Evolutionary conservation across 2,113 vertebrate genomes (phyloP), one percentile per base, ranked within the genome.

Genomic region (Microtus montanus): DNA sequence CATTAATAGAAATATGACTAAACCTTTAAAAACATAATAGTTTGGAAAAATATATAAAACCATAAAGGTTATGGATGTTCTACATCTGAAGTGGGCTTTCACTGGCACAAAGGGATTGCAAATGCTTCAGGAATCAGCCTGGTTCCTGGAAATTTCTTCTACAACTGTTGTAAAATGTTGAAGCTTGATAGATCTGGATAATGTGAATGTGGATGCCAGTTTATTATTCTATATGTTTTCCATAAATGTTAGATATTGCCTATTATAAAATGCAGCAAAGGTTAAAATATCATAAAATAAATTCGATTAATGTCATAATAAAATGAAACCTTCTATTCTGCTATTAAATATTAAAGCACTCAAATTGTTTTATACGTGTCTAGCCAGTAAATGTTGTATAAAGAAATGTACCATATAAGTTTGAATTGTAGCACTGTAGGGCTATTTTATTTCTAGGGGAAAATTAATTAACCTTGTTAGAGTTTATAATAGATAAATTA

Each of bases 311-410:
- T 91, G 71, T 68, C 28, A 89, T 35, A 96, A 84, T 93, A 91
- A 83, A 93, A 95, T 9, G 22, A 19, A 68, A 83, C 28, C 0
- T 4, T 92, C 15, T 89, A 83, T 95, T 91, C 82, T 78, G 61
- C 52, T 86, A 91, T 94, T 94, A 95, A 95, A 92, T 89, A 95
- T 89, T 92, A 92, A 96, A 90, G 49, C 19, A 71, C 52, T 64
- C 54, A 78, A 91, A 86, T 68, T 70, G 58, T 8, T 10, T 38
- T 83, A 41, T 83, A 12, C n/a, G n/a, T 83, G 24, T 41, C 35
- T 54, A 52, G 49, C 83, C n/a, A 73, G 54, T 93, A 93, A 94
- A 84, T 96, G 88, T 95, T 91, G 73, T 64, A 94, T 89, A 70
- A 83, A 52, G 75, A 95, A 94, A 93, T 83, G 26, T 13, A 74